These are phyloP conservation scores for Ciconia boyciana DNA, from an alignment of 2,113 vertebrate genomes.

Conservation along the genomic window DNA sequence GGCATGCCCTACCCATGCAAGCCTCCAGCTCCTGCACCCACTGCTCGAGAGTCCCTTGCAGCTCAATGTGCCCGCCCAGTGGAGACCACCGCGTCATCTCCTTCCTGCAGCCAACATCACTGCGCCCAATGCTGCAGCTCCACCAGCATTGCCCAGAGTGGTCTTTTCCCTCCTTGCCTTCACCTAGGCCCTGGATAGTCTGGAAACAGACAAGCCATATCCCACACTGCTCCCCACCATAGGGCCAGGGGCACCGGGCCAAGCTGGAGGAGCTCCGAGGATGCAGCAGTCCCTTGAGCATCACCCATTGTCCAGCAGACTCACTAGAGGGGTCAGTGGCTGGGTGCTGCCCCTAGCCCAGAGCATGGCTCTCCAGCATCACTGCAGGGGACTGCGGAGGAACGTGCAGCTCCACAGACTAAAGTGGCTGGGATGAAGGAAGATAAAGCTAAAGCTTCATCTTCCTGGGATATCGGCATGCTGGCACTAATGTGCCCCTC, in stretches of 20 bases:
- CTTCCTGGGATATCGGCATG: background rate
- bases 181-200: background rate
- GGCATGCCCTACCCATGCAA: background rate
- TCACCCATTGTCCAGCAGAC: fast-evolving
- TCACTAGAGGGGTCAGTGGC: background rate
- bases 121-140: fast-evolving
- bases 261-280: background rate
- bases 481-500: background rate
- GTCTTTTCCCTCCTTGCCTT: background rate
- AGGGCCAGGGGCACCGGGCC: too few species aligned
- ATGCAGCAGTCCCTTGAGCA: background rate
- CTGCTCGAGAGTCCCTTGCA: background rate
- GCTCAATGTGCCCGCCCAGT: fast-evolving
- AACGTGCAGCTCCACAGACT: background rate
- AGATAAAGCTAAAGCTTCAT: background rate
- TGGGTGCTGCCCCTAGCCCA: background rate
- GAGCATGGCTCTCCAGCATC: background rate
- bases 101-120: background rate
- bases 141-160: background rate
- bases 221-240: background rate
- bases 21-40: background rate
- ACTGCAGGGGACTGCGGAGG: background rate
- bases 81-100: background rate
- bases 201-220: background rate
- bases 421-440: background rate